Percentiles rank a stretch among this genome's conserved stretches.
These are phyloP conservation scores for Ctenopoma kingsleyae DNA, from an alignment of 2,797 vertebrate genomes.

Conservation along the genomic window DNA sequence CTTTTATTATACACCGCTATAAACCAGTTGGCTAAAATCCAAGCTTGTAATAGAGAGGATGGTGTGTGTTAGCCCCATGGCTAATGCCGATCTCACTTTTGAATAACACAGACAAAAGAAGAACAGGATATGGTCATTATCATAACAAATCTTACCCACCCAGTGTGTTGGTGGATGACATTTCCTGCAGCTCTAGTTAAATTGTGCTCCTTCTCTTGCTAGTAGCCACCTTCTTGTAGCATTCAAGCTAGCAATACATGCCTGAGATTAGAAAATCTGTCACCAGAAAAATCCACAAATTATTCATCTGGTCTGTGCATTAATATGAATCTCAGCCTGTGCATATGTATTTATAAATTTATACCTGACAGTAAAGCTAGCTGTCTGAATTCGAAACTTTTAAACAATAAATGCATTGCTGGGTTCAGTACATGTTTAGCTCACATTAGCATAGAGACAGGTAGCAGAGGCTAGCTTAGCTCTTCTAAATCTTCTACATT, in stretches of 20 bases:
- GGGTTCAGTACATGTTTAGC: background rate
- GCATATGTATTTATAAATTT: too few species aligned
- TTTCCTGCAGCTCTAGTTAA: constrained; percentile 20
- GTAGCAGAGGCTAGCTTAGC: background rate
- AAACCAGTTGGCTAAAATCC: constrained; percentile 30
- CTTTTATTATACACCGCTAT: constrained; percentile 37
- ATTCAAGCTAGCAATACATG: constrained; percentile 20
- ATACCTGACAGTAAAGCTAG: too few species aligned
- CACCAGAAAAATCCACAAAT: constrained; percentile 1
- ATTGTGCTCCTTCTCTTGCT: constrained; percentile 16
- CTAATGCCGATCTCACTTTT: constrained; percentile 42
- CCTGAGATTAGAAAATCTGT: constrained; percentile 18
- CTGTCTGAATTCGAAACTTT: too few species aligned
- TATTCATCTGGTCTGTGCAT: background rate
- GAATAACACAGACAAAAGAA: constrained; percentile 28
- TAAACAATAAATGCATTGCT: background rate
- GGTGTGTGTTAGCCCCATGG: constrained; percentile 23
- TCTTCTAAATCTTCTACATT: too few species aligned
- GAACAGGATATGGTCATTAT: constrained; percentile 34
- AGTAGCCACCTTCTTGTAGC: constrained; percentile 33
- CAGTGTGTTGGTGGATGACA: background rate
- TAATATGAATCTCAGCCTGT: background rate
- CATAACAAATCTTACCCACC: constrained; percentile 23
- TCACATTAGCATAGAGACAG: background rate
- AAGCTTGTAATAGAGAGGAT: constrained; percentile 26